Evolutionary conservation across 2,113 vertebrate genomes (phyloP).

Genomic region (Psilopogon haemacephalus): DNA sequence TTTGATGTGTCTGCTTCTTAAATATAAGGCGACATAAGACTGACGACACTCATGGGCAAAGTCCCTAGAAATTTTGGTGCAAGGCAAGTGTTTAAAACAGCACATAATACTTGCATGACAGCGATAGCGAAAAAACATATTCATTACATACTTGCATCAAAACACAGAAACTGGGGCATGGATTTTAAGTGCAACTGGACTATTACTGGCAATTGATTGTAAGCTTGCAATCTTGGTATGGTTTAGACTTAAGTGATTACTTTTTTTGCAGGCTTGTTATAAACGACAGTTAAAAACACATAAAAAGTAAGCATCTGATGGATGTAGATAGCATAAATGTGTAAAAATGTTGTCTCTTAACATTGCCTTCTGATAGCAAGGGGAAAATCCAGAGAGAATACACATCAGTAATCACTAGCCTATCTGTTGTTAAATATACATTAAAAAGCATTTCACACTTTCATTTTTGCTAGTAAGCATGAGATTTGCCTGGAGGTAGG

Average conservation of each 20-base stretch:
- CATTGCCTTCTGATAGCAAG: constrained; percentile 71
- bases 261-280: constrained; percentile 60
- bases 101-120: background rate
- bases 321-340: constrained; percentile 86
- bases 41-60: constrained; percentile 2
- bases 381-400: constrained; percentile 83
- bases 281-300: constrained; percentile 68
- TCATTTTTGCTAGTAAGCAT: constrained; percentile 90
- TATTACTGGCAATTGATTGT: constrained; percentile 39
- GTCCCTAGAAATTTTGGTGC: constrained; percentile 10
- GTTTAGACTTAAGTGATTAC: constrained; percentile 47
- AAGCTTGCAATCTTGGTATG: constrained; percentile 39
- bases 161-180: background rate
- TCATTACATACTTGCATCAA: constrained; percentile 7
- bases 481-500: constrained; percentile 93
- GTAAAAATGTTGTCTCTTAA: constrained; percentile 83
- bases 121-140: constrained; percentile 16
- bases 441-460: constrained; percentile 99
- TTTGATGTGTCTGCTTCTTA: constrained; percentile 27
- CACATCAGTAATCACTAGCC: constrained; percentile 94
- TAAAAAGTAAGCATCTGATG: constrained; percentile 72
- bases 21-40: background rate
- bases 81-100: constrained; percentile 30
- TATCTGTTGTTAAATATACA: constrained; percentile 99
- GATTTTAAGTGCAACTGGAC: background rate